Evolutionary conservation across 2,888 invertebrate genomes (phyloP), one percentile per base, ranked within the genome.

Genomic region (Lepidochitona cinerea): DNA sequence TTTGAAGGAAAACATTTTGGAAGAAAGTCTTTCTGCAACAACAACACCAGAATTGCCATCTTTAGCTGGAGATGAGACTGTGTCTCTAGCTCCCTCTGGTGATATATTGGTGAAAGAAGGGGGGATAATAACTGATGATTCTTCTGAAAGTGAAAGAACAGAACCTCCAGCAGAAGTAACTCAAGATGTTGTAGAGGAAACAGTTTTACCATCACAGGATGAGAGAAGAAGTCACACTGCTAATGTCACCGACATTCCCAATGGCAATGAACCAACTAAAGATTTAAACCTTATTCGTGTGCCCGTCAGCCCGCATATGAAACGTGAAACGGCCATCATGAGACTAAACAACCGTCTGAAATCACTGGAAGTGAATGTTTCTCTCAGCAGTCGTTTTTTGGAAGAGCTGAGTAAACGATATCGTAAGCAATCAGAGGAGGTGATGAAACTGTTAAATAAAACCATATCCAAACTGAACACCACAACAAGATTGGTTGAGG

Each of bases 331-430:
- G 0, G 86, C 88, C 29, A 87, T 99, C 90, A 93, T 99, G 88
- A 93, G 98, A 81, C 93, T 99, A 74, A 97, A 96, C 75, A 99
- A 99, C 75, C 94, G 98, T 87, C 97, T 99, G 73, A 97, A 97
- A 94, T 95, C 96, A 69, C 93, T 99, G 83, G 99, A 99, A 92
- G 93, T 96, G 82, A 99, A 99, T 91, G 96, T 99, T 94, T 97
- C 98, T 18, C 93, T 99, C 53, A 98, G 97, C 81, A 96, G 96
- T 75, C 97, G 90, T 71, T 99, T 99, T 90, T 92, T 99, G 81
- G 98, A 98, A 90, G 98, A 99, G 90, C 92, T 99, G 81, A 98
- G 98, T 91, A 94, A 96, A 72, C 93, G 97, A 23, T 99, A 98
- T 92, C 97, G 97, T 89, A 96, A 96, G 84, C 98, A 98, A 92